Base-by-base conservation (phyloP, 2,888 invertebrate genomes). In the Napeogenes inachia region DNA sequence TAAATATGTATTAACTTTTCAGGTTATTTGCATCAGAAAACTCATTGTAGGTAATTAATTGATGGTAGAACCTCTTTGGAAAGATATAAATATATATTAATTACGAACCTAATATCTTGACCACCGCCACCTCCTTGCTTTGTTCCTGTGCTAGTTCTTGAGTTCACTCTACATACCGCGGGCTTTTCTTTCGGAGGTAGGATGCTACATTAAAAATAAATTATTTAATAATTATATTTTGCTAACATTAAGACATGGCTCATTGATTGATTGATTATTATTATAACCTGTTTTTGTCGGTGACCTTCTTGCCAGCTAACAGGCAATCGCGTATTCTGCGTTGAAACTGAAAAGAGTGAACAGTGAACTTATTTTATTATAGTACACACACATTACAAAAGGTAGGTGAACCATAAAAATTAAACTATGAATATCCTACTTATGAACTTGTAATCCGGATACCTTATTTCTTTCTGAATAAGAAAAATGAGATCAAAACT, bases 261-360 rank as follows among this genome's bases (percentile, higher is more conserved):
- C 6, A 21, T 30, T 30, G 8, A 30, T 30, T n/a, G 2, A 10
- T 2, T 50, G 30, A 30, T 30, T 10, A 8, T n/a, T 4, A 61
- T 63, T 68, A 21, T 21, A 21, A 81, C 81, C 74, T 71, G 33
- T 67, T 65, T 68, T 75, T 79, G 12, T 79, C 76, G 38, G 71
- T 69, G 45, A 69, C 66, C 0, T 68, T 54, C 33, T 67, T 63
- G 30, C 65, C 67, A n/a, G 71, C 54, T 42, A 71, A 72, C 6
- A 82, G 45, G 2, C 77, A 72, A 2, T 84, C 81, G 4, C 83
- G 83, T n/a, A 79, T 69, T 76, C 82, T 78, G 72, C 87, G 78
- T 76, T 88, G 86, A 60, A 85, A 81, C 88, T 88, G 71, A 57
- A 81, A 67, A 2, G 35, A 10, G 42, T 10, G 8, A 42, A 42